Percentiles rank a stretch among this genome's conserved stretches.
These are phyloP conservation scores for Epistrophella euchroma DNA, from an alignment of 2,888 invertebrate genomes.

Conservation along the genomic window DNA sequence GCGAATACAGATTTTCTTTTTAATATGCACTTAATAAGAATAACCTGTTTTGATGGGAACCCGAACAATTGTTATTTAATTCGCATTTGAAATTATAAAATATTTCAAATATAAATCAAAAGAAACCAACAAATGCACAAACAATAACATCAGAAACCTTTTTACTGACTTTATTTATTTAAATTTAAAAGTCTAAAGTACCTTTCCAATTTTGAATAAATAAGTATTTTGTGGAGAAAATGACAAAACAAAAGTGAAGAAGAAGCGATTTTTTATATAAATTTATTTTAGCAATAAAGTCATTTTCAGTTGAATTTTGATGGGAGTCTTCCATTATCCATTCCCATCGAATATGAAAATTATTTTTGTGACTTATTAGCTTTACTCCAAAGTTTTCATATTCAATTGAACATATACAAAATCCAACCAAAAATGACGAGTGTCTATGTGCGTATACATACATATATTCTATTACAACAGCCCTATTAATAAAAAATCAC, in stretches of 20 bases:
- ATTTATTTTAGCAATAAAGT: no score
- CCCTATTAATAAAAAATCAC: no score
- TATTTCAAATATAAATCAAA: slow-evolving; percentile 4
- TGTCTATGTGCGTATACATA: no score
- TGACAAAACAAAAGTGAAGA: background rate
- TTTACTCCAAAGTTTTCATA: no score
- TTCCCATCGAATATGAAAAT: no score
- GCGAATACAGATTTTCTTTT: background rate
- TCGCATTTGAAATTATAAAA: background rate
- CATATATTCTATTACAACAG: no score
- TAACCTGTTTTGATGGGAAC: background rate
- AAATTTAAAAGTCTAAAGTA: background rate
- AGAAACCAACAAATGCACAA: background rate
- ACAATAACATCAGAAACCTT: background rate
- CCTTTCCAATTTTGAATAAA: background rate
- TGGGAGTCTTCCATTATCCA: no score
- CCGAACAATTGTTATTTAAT: background rate
- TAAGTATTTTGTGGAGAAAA: background rate
- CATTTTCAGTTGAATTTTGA: no score
- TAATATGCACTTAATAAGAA: background rate
- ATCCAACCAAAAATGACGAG: no score
- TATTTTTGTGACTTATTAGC: no score
- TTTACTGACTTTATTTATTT: background rate
- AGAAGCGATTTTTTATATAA: background rate
- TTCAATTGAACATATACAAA: no score